phyloP scores from a whole-genome alignment of 2,797 vertebrate species.

The Premnoplex brunnescens region DNA sequence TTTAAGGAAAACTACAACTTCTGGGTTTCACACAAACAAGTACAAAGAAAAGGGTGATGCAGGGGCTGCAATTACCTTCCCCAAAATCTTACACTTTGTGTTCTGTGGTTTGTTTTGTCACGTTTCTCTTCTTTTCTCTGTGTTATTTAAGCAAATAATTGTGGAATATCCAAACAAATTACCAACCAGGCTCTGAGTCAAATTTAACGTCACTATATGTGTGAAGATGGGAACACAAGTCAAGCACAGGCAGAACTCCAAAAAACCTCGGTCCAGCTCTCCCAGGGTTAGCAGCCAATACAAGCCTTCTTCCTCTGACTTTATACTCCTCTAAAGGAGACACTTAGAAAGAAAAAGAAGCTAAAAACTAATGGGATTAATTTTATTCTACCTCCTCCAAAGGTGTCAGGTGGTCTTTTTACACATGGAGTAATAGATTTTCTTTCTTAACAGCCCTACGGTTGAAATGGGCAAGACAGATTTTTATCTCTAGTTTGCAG shows the following conservation, averaged over 20 bases:
- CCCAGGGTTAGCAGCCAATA: background rate
- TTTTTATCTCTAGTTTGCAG: background rate
- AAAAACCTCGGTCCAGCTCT: background rate
- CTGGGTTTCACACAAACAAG: background rate
- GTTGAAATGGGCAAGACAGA: background rate
- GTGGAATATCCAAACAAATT: background rate
- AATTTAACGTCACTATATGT: background rate
- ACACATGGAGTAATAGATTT: background rate
- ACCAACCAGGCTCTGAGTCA: background rate
- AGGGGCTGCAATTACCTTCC: background rate
- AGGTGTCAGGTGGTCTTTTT: background rate
- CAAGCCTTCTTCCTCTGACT: background rate
- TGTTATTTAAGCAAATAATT: background rate
- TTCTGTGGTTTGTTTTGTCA: background rate
- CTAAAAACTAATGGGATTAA: background rate
- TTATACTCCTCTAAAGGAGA: background rate
- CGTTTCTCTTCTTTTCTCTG: background rate
- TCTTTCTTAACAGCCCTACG: background rate
- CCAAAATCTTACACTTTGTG: background rate
- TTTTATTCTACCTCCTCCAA: background rate
- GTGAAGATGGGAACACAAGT: background rate
- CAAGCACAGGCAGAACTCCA: background rate
- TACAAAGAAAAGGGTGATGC: background rate
- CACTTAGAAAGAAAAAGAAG: background rate
- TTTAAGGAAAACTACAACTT: background rate